These are phyloP conservation scores for Sicus ferrugineus DNA, from an alignment of 2,888 invertebrate species.

Conservation along the genomic window DNA sequence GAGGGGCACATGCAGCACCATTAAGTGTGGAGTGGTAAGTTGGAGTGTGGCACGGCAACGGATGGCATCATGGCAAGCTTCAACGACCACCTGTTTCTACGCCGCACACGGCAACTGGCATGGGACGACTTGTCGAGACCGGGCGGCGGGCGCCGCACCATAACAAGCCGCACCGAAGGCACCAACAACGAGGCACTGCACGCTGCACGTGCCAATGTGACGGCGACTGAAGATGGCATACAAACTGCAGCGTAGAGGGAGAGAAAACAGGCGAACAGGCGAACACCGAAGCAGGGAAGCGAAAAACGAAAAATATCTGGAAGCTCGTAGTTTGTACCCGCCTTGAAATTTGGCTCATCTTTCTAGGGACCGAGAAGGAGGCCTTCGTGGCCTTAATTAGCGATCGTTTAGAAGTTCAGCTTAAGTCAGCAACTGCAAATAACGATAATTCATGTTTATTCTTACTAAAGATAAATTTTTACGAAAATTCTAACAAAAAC, in stretches of 20 bases:
- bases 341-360: too few relatives aligned
- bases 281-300: background rate
- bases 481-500: too few relatives aligned
- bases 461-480: too few relatives aligned
- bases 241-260: background rate
- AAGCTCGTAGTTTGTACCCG: too few relatives aligned
- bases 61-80: background rate
- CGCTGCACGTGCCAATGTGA: constrained; percentile 10
- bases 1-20: background rate
- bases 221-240: constrained; percentile 12
- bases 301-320: background rate
- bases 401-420: background rate
- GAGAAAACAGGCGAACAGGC: background rate
- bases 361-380: background rate
- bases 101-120: background rate
- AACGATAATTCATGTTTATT: too few relatives aligned
- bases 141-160: background rate
- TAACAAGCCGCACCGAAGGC: background rate
- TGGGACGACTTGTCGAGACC: background rate
- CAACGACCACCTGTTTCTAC: constrained; percentile 19
- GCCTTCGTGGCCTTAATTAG: background rate
- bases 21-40: too few relatives aligned
- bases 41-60: too few relatives aligned
- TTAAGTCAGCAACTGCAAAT: too few relatives aligned
- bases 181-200: too few relatives aligned